A percentile compares a stretch with the other conserved stretches of the same genome.
Conservation (phyloP, 30 jellyfish, hydroid and myxozoan genomes). For the Chironex yamaguchii region DNA sequence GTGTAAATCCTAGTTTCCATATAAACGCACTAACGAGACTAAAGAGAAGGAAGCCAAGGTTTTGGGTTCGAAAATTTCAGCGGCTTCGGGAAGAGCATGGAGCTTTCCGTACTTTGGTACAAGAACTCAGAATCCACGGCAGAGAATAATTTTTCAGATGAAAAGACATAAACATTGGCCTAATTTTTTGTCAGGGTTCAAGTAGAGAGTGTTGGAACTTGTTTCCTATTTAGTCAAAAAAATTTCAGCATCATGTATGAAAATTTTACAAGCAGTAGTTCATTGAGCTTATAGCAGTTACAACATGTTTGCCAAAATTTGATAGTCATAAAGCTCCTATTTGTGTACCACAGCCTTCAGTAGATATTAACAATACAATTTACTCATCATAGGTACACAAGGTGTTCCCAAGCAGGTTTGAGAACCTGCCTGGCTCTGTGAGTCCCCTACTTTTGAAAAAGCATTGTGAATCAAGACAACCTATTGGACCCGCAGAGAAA, state of each 20-base stretch:
- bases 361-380: no score
- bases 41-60: slow-evolving; percentile 26
- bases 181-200: no score
- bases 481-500: slow-evolving; percentile 51
- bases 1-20: no score
- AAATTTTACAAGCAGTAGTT: slow-evolving; percentile 13
- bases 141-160: slow-evolving; percentile 52
- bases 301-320: slow-evolving; percentile 23
- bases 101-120: slow-evolving; percentile 42
- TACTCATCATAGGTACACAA: no score
- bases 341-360: no score
- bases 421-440: slow-evolving; percentile 21
- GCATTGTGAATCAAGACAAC: neutral
- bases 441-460: slow-evolving; percentile 29
- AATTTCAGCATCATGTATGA: no score
- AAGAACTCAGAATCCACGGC: slow-evolving; percentile 37
- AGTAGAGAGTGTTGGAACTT: no score
- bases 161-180: slow-evolving; percentile 7
- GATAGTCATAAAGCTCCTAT: neutral
- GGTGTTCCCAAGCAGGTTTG: no score
- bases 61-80: slow-evolving; percentile 36
- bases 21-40: slow-evolving; percentile 4
- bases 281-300: slow-evolving; percentile 15
- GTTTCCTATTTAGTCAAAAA: no score
- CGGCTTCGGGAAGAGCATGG: slow-evolving; percentile 28